Percentiles rank a stretch among this genome's conserved stretches.
Evolutionary conservation across 2,113 vertebrate genomes (phyloP).

Genomic region (Trichomycterus rosablanca): DNA sequence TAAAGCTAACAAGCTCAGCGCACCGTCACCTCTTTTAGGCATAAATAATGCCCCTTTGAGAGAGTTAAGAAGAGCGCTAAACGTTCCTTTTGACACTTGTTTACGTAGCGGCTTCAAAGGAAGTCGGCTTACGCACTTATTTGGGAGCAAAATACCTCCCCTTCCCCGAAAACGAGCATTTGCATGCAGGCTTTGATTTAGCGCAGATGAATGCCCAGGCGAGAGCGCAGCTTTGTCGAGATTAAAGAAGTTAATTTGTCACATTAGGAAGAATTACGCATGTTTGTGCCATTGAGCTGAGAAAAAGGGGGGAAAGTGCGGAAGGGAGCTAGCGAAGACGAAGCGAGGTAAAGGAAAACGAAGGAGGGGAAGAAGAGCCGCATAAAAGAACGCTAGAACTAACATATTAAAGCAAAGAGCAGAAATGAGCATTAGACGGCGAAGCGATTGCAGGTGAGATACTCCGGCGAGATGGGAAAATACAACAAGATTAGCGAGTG

Average conservation of each 20-base stretch:
- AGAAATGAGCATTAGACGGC: constrained; percentile 12
- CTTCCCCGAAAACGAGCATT: constrained; percentile 55
- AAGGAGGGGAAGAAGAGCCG: too few species aligned
- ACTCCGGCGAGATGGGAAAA: neutral
- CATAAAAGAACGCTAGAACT: neutral
- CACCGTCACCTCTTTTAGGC: constrained; percentile 8
- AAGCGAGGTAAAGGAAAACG: neutral
- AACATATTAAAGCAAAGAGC: neutral
- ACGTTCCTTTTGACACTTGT: constrained; percentile 61
- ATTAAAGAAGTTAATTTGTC: constrained; percentile 73
- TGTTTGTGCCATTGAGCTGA: constrained; percentile 56
- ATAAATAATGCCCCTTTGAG: constrained; percentile 9
- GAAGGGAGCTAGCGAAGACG: neutral
- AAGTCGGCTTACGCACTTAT: constrained; percentile 60
- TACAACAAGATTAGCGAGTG: constrained; percentile 5
- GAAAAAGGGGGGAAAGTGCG: neutral
- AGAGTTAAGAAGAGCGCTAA: constrained; percentile 46
- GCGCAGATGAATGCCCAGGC: constrained; percentile 56
- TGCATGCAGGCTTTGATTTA: constrained; percentile 74
- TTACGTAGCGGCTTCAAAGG: constrained; percentile 67
- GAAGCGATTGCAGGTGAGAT: constrained; percentile 13
- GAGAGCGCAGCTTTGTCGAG: constrained; percentile 61
- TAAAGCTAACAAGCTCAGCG: constrained; percentile 26
- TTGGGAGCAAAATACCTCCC: constrained; percentile 53
- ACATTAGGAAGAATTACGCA: constrained; percentile 71